These are phyloP conservation scores for Eugnorisma glareosa DNA, from an alignment of 2,888 invertebrate genomes.

Conservation along the genomic window DNA sequence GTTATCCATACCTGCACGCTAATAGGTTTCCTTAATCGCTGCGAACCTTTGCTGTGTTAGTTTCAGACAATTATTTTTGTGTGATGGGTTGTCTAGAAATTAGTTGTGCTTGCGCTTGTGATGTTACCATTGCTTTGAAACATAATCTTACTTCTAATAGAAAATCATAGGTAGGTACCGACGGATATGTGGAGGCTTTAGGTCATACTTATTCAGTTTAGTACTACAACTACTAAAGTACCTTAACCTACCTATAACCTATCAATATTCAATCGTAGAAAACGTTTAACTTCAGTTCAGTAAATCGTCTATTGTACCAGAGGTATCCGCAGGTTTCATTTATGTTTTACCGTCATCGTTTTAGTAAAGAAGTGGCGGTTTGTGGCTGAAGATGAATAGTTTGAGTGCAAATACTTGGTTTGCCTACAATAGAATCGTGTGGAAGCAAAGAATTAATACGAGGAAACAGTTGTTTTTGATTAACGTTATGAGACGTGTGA, in stretches of 20 bases:
- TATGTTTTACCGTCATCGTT: slow-evolving; percentile 78
- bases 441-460: slow-evolving; percentile 72
- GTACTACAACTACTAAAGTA: neutral
- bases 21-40: slow-evolving; percentile 66
- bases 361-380: slow-evolving; percentile 73
- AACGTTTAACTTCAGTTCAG: slow-evolving; percentile 42
- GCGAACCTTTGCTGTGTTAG: slow-evolving; percentile 38
- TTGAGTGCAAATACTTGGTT: slow-evolving; percentile 69
- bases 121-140: neutral
- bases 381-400: slow-evolving; percentile 76
- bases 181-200: neutral
- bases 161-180: neutral
- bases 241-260: slow-evolving; percentile 30
- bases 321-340: slow-evolving; percentile 75
- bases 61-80: slow-evolving; percentile 51
- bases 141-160: neutral
- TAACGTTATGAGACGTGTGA: slow-evolving; percentile 7
- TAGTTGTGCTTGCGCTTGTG: neutral
- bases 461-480: slow-evolving; percentile 70
- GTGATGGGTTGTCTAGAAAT: slow-evolving; percentile 9
- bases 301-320: slow-evolving; percentile 79
- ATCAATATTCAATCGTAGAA: slow-evolving; percentile 59
- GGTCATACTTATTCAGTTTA: neutral
- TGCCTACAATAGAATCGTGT: slow-evolving; percentile 60
- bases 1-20: slow-evolving; percentile 60